Percentiles rank a stretch among this genome's conserved stretches.
phyloP scores from a whole-genome alignment of 1,140 invertebrate species.

The Pseudomyrmex dendroicus region DNA sequence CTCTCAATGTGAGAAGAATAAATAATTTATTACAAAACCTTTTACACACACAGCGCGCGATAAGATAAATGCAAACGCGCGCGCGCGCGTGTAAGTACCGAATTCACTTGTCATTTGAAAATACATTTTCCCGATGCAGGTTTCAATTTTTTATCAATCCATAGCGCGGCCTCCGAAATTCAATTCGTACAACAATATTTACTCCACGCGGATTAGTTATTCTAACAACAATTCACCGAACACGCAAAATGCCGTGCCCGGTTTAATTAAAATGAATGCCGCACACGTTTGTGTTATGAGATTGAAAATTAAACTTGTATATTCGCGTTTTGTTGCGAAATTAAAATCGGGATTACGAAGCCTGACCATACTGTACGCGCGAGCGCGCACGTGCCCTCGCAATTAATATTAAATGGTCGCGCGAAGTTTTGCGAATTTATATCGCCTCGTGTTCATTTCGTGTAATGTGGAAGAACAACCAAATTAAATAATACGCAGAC shows the following conservation, averaged over 20 bases:
- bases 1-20: conserved; percentile 6
- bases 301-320: conserved; percentile 42
- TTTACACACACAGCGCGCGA: not conserved
- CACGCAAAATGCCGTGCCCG: not conserved
- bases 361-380: not conserved
- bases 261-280: conserved; percentile 33
- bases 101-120: not conserved
- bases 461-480: not conserved
- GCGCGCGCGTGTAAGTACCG: not conserved
- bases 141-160: not conserved
- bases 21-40: conserved; percentile 1
- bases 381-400: not conserved
- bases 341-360: conserved; percentile 24
- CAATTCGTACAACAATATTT: conserved; percentile 1
- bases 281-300: not conserved
- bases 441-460: not conserved
- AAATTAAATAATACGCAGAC: not conserved
- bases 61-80: not conserved
- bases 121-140: not conserved
- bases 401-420: conserved; percentile 20
- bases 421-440: not conserved
- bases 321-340: not conserved
- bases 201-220: not conserved
- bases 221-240: not conserved
- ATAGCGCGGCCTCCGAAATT: not conserved